phyloP scores from a whole-genome alignment of 2,113 vertebrate species.

The Chloropsis hardwickii region DNA sequence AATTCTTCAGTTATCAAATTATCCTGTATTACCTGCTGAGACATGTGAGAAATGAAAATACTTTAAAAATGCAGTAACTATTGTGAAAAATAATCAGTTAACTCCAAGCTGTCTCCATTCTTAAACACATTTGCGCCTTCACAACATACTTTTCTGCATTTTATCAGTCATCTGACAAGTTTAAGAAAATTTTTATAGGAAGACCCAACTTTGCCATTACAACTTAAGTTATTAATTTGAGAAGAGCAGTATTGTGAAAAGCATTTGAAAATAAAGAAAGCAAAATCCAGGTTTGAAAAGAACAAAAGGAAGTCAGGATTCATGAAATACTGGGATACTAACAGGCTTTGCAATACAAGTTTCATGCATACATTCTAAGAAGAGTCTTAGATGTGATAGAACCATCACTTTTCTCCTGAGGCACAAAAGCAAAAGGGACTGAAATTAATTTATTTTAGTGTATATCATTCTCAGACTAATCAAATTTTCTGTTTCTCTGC shows the following conservation, averaged over 20 bases:
- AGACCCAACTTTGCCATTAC: neutral
- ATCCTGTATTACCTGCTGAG: constrained; percentile 6
- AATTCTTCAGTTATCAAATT: constrained; percentile 37
- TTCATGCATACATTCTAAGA: neutral
- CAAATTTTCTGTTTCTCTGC: neutral
- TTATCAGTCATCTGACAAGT: neutral
- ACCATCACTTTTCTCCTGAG: neutral
- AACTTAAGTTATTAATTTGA: neutral
- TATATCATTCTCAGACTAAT: neutral
- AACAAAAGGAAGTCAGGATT: neutral
- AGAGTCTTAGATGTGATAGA: neutral
- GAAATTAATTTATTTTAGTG: neutral
- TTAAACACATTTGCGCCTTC: neutral
- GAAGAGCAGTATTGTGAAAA: neutral
- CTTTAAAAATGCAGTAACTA: neutral
- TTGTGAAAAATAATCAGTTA: neutral
- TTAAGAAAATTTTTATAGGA: neutral
- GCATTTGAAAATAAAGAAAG: neutral
- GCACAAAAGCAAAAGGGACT: neutral
- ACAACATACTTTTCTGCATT: neutral
- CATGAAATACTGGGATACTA: neutral
- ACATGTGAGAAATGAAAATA: constrained; percentile 15
- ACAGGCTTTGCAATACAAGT: neutral
- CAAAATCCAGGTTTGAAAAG: neutral
- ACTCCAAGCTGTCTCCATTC: neutral